Base-by-base conservation (phyloP, 2,888 invertebrate species). In the Andrena praecox region DNA sequence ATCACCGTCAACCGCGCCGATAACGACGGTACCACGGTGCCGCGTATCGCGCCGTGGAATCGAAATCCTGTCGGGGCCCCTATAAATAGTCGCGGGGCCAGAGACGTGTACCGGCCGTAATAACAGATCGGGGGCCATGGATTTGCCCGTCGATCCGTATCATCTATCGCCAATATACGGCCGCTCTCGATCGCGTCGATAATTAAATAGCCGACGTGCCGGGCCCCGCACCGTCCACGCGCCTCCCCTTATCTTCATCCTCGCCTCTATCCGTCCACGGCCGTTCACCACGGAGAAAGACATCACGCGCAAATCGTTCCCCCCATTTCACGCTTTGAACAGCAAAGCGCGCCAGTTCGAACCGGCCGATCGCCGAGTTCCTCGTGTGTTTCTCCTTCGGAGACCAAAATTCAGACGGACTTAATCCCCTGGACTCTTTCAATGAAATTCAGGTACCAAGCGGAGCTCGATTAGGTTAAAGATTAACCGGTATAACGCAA, bases 41-140 rank as follows among this genome's bases (percentile, higher is more conserved):
- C 54, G 48, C 75, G 62, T 87, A 87, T 87, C 87, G 60, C 24
- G n/a, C 16, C 20, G 48, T 52, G 56, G 67, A 64, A 85, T 84
- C 81, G 54, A 50, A n/a, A 59, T 35, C 31, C 62, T 54, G 71
- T 31, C 78, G 77, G 77, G 62, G 35, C 42, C 35, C 80, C 86
- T 89, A 91, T 90, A 91, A 89, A 89, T 90, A 89, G 88, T 88
- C 70, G 70, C 50, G 24, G 24, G 71, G 60, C 35, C 62, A 74
- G 75, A 73, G 80, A 73, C 79, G 77, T 80, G 82, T 80, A 85
- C 75, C 75, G 80, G 48, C 68, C 81, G 80, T 91, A 91, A 91
- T 90, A 91, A 91, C 89, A 89, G 87, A 90, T 90, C 85, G 76
- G 6, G 50, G 64, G 67, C 81, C 77, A 79, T 79, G 62, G 82